phyloP scores from a whole-genome alignment of 53 echinoderm and acorn worm genomes.

The Mesocentrotus franciscanus region DNA sequence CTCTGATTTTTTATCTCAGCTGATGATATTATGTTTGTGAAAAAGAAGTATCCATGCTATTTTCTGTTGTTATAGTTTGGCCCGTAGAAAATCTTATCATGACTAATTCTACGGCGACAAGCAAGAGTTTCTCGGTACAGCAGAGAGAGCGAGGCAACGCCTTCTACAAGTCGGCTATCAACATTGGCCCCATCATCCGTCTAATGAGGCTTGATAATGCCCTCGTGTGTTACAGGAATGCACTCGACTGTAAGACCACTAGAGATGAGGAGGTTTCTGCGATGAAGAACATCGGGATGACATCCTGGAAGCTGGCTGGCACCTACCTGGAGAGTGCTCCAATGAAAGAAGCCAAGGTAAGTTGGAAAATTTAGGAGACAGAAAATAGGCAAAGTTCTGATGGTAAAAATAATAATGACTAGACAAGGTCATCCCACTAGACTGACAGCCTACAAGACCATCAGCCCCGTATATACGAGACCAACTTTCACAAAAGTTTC shows the following conservation, averaged over 20 bases:
- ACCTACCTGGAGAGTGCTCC: background rate
- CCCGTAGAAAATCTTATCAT: background rate
- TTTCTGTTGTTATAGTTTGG: background rate
- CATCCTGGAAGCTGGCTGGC: conserved; percentile 61
- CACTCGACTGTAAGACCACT: background rate
- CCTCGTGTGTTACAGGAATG: conserved; percentile 47
- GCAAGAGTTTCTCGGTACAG: background rate
- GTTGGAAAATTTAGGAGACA: background rate
- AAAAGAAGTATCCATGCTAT: too few relatives aligned
- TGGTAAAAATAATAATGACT: too few relatives aligned
- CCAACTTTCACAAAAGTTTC: too few relatives aligned
- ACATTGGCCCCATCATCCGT: conserved; percentile 26
- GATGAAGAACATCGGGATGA: conserved; percentile 60
- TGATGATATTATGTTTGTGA: too few relatives aligned
- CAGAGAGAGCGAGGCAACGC: conserved; percentile 49
- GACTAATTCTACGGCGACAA: background rate
- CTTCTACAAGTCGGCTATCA: conserved; percentile 54
- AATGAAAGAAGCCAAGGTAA: background rate
- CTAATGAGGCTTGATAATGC: conserved; percentile 41
- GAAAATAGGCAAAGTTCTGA: background rate
- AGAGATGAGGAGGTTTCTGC: conserved; percentile 45
- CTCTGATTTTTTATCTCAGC: too few relatives aligned
- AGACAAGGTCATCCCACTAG: too few relatives aligned
- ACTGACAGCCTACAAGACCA: too few relatives aligned
- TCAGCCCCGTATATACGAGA: too few relatives aligned